Conservation (phyloP, 1,140 invertebrate species). For the Heliconius hermathena region DNA sequence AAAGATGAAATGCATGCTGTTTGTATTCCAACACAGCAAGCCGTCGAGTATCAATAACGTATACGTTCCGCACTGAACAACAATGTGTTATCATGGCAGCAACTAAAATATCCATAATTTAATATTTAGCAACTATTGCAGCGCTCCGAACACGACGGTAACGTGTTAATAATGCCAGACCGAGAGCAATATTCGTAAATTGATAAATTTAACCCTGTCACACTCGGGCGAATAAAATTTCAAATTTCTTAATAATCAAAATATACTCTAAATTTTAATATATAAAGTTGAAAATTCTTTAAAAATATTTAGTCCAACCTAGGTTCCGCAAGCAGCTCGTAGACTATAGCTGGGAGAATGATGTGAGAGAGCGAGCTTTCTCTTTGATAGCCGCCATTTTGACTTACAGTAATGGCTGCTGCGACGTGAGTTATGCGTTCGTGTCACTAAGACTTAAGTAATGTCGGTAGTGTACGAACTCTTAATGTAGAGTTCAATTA, state of each 20-base stretch:
- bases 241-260: background rate
- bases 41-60: constrained; percentile 32
- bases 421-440: constrained; percentile 75
- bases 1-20: constrained; percentile 22
- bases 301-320: constrained; percentile 44
- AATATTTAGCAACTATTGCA: constrained; percentile 63
- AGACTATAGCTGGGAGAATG: constrained; percentile 76
- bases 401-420: constrained; percentile 77
- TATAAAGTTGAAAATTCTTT: constrained; percentile 37
- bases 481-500: constrained; percentile 67
- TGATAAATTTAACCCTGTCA: constrained; percentile 76
- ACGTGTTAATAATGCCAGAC: constrained; percentile 75
- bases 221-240: constrained; percentile 53
- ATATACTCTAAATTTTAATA: constrained; percentile 27
- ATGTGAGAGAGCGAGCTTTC: constrained; percentile 79
- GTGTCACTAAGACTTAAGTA: constrained; percentile 72
- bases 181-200: constrained; percentile 75
- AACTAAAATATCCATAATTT: constrained; percentile 58
- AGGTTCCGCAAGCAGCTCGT: constrained; percentile 59
- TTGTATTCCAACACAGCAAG: constrained; percentile 23
- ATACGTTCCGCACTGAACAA: constrained; percentile 27
- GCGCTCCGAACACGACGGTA: constrained; percentile 57
- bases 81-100: constrained; percentile 34
- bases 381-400: constrained; percentile 81
- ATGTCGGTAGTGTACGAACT: constrained; percentile 67